Evolutionary conservation across 2,113 vertebrate genomes (phyloP), one percentile per base, ranked within the genome.

Genomic region (Erinaceus europaeus): DNA sequence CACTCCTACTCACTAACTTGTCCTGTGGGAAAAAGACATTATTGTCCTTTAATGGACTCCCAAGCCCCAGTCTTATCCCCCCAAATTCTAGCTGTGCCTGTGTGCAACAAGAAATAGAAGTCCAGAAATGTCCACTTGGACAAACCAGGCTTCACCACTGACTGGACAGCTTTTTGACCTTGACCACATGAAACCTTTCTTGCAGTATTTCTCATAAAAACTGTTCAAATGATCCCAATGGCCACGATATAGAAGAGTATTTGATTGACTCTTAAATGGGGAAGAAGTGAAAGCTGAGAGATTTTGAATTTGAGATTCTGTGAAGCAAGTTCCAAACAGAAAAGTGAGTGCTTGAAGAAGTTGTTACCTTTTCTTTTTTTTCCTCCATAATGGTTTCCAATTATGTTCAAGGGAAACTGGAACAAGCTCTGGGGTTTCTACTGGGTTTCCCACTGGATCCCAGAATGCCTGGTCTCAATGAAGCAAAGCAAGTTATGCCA

Each of bases 221-320:
- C 91, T 92, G 79, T 95, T 94, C 93, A 84, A 92, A 92, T 93
- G 94, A 90, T 87, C 91, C 87, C 92, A 89, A 95, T 89, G 92
- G 93, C 9, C 21, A 0, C 17, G 48, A 25, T 29, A 6, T 9
- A 57, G 25, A 1, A 12, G 3, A 89, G 82, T 86, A 88, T 93
- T 86, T 93, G 76, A 90, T 93, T 90, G 87, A 90, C 82, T 95
- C 90, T 95, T 91, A 90, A 86, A 83, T 84, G 79, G 59, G 59
- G 46, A 62, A 71, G 34, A 38, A 29, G 27, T 29, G 34, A 53
- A n/a, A 72, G 42, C 17, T 27, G 48, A 82, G 55, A 48, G 40
- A 42, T 23, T 44, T 14, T 4, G n/a, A n/a, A 29, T 27, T 46
- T 48, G 36, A 38, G 23, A 36, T n/a, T 32, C 17, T 8, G 23